phyloP scores from a whole-genome alignment of 2,797 vertebrate species.

The Erpetoichthys calabaricus region DNA sequence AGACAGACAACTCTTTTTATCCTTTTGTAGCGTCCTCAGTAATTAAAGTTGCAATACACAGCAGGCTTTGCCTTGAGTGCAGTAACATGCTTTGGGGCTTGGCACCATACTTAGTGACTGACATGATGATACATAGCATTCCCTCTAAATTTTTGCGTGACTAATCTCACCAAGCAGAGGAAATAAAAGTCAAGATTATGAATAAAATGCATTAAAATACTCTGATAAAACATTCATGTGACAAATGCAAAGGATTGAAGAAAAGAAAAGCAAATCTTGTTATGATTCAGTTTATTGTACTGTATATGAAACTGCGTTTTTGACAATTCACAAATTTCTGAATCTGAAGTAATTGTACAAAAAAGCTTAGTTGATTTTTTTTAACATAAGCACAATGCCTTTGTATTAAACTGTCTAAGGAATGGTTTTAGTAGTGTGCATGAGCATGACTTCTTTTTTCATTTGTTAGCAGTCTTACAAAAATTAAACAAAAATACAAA shows the following conservation, averaged over 20 bases:
- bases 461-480: slow-evolving; percentile 18
- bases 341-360: no score
- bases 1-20: slow-evolving; percentile 13
- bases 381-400: no score
- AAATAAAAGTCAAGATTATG: slow-evolving; percentile 8
- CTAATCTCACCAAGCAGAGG: slow-evolving; percentile 24
- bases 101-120: slow-evolving; percentile 11
- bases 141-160: slow-evolving; percentile 27
- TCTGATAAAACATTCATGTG: neutral
- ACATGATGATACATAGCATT: slow-evolving; percentile 26
- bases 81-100: slow-evolving; percentile 14
- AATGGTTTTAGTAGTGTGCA: no score
- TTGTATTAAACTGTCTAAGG: no score
- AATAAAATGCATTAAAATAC: neutral
- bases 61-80: slow-evolving; percentile 24
- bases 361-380: no score
- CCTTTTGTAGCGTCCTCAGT: slow-evolving; percentile 16
- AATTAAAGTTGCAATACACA: slow-evolving; percentile 21
- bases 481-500: slow-evolving; percentile 28
- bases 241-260: neutral
- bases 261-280: no score
- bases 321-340: no score
- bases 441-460: no score
- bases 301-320: no score
- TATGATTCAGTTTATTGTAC: no score